phyloP scores from a whole-genome alignment of 2,888 invertebrate genomes.

The Pollenia labialis region DNA sequence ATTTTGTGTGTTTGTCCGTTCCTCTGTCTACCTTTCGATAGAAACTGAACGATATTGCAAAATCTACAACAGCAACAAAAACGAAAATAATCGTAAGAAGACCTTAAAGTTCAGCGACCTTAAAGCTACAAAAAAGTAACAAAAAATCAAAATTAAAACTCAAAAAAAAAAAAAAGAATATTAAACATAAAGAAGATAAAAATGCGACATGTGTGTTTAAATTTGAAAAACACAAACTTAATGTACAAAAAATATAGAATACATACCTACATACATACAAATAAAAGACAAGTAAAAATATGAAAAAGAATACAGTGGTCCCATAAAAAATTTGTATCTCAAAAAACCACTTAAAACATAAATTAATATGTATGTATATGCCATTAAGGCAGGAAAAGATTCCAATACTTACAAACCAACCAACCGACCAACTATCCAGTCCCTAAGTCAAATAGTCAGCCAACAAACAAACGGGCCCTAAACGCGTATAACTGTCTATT shows the following conservation, averaged over 20 bases:
- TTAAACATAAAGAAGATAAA: slow-evolving; percentile 32
- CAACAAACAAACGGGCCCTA: slow-evolving; percentile 26
- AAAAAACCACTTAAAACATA: slow-evolving; percentile 13
- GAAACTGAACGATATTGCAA: slow-evolving; percentile 39
- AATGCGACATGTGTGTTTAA: slow-evolving; percentile 40
- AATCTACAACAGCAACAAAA: slow-evolving; percentile 25
- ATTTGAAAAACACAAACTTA: not conserved
- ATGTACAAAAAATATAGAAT: not conserved
- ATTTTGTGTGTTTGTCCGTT: not conserved
- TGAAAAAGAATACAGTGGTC: slow-evolving; percentile 4
- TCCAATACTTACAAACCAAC: slow-evolving; percentile 35
- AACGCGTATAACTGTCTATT: slow-evolving; percentile 64
- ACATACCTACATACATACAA: not conserved
- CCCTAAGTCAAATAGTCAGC: not conserved
- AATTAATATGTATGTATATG: slow-evolving; percentile 51
- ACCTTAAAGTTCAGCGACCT: slow-evolving; percentile 58
- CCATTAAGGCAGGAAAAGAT: slow-evolving; percentile 37
- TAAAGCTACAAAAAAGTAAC: slow-evolving; percentile 1
- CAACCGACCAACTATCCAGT: not conserved
- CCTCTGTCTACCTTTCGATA: slow-evolving; percentile 29
- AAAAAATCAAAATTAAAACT: slow-evolving; percentile 16
- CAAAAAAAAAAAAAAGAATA: slow-evolving; percentile 20
- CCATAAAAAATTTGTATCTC: slow-evolving; percentile 8
- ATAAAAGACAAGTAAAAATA: slow-evolving; percentile 9
- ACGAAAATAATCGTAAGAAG: slow-evolving; percentile 47